Evolutionary conservation across 2,113 vertebrate genomes (phyloP).

Genomic region (Amazona guildingii): DNA sequence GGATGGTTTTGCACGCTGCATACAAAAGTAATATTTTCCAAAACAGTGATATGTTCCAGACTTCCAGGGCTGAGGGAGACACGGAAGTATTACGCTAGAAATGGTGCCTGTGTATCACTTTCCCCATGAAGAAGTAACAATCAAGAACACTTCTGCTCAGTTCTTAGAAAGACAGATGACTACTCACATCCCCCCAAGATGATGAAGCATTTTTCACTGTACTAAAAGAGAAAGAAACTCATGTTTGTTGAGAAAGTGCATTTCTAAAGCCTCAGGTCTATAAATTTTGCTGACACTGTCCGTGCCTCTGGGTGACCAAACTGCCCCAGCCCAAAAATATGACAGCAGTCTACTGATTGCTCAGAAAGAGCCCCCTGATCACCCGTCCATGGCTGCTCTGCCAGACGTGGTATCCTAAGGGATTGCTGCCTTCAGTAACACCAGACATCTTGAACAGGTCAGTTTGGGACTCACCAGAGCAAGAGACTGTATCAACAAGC

Average conservation of each 20-base stretch:
- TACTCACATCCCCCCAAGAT: neutral
- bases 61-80: neutral
- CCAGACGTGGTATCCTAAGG: accelerated
- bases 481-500: neutral
- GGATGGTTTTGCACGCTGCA: neutral
- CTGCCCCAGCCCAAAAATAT: neutral
- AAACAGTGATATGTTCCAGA: neutral
- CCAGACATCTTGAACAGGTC: neutral
- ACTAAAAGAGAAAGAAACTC: neutral
- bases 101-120: neutral
- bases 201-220: neutral
- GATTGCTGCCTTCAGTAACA: neutral
- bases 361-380: neutral
- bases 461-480: neutral
- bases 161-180: neutral
- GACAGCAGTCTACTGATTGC: neutral
- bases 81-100: neutral
- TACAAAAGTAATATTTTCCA: neutral
- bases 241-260: neutral
- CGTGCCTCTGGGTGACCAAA: neutral
- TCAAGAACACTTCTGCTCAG: neutral
- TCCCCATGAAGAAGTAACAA: neutral
- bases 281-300: neutral
- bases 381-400: neutral
- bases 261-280: neutral